phyloP scores from a whole-genome alignment of 2,797 vertebrate species.

The Sciurus vulgaris region DNA sequence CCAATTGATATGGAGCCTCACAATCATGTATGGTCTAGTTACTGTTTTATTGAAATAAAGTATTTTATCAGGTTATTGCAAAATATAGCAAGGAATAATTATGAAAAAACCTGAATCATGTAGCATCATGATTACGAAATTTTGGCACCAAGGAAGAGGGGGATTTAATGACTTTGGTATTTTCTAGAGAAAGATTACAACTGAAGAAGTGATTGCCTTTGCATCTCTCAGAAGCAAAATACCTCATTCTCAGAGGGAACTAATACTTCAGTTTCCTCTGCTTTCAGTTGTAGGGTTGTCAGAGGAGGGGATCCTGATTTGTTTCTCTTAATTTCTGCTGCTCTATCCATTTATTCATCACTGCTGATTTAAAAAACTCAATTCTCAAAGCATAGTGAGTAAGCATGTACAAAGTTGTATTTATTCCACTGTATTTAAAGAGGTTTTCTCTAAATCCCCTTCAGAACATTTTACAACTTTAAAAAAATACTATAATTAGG shows the following conservation, averaged over 20 bases:
- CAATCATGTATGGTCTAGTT: constrained; percentile 86
- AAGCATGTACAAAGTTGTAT: background rate
- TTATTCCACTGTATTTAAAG: constrained; percentile 7
- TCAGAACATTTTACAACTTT: background rate
- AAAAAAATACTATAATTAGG: background rate
- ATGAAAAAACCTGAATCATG: constrained; percentile 55
- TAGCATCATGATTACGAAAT: background rate
- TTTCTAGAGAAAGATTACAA: constrained; percentile 38
- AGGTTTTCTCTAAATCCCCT: background rate
- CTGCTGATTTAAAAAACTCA: background rate
- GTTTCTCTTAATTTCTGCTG: background rate
- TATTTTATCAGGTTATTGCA: constrained; percentile 75
- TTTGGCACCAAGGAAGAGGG: background rate
- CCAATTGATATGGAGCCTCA: constrained; percentile 88
- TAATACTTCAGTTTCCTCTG: background rate
- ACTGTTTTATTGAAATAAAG: constrained; percentile 84
- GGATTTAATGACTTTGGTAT: constrained; percentile 48
- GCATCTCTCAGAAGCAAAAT: background rate
- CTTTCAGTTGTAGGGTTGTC: background rate
- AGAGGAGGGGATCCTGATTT: background rate
- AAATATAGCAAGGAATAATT: constrained; percentile 73
- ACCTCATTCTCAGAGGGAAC: background rate
- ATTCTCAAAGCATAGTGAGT: constrained; percentile 41
- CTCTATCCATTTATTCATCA: background rate
- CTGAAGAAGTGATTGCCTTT: background rate